These are phyloP conservation scores for Perodicticus potto DNA, from an alignment of 2,797 vertebrate species.

Conservation along the genomic window DNA sequence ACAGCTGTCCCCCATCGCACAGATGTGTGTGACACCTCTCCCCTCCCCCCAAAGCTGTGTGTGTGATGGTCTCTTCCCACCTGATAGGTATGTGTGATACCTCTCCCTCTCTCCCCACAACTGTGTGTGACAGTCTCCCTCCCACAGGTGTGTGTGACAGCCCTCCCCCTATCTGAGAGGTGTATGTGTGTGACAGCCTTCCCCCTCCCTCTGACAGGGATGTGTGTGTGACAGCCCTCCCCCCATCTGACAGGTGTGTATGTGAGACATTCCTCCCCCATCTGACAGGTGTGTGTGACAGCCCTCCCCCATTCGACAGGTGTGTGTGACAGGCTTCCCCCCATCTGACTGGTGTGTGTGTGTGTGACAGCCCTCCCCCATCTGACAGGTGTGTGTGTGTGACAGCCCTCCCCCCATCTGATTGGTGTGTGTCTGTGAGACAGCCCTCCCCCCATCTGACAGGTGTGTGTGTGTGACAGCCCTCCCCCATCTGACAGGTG, in stretches of 20 bases:
- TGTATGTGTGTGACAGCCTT: not conserved
- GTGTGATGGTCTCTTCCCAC: not conserved
- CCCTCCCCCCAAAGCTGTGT: conserved; percentile 77
- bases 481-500: conserved; percentile 76
- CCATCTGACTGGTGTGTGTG: too few relatives aligned
- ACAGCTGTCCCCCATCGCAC: conserved; percentile 62
- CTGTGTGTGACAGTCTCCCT: not conserved
- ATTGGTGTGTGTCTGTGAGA: conserved; percentile 70
- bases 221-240: too few relatives aligned
- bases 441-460: conserved; percentile 8
- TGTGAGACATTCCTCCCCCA: not conserved
- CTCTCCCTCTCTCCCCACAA: not conserved
- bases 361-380: fast-evolving
- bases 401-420: too few relatives aligned
- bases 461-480: conserved; percentile 73
- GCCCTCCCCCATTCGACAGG: too few relatives aligned
- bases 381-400: not conserved
- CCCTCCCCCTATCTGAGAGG: not conserved
- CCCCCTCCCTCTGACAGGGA: not conserved
- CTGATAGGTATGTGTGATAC: not conserved
- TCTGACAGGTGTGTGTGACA: too few relatives aligned
- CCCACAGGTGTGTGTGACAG: not conserved
- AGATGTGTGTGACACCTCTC: conserved; percentile 78
- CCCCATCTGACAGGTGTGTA: not conserved
- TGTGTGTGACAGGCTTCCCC: too few relatives aligned